These are phyloP conservation scores for Tillus elongatus DNA, from an alignment of 2,888 invertebrate genomes.

Conservation along the genomic window DNA sequence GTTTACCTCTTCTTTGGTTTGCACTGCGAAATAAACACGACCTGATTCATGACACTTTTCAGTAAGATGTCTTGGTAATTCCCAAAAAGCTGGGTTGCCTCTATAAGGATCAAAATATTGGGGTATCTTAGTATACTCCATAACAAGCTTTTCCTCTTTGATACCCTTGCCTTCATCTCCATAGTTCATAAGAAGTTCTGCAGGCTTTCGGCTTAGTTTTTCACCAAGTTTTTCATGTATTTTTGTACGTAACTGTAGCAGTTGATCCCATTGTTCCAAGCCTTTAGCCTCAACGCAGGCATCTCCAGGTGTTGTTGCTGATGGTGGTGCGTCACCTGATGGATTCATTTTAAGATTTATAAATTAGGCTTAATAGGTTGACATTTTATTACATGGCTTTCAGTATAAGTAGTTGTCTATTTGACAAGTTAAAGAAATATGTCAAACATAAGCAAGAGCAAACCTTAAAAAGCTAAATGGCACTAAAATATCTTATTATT, in stretches of 20 bases:
- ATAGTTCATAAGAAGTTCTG: constrained; percentile 30
- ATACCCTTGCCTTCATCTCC: constrained; percentile 26
- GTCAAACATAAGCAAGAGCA: too few relatives aligned
- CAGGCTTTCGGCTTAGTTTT: constrained; percentile 22
- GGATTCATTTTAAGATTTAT: too few relatives aligned
- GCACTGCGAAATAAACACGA: constrained; percentile 25
- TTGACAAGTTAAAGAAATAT: too few relatives aligned
- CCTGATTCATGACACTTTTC: constrained; percentile 12
- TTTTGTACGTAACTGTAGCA: constrained; percentile 29
- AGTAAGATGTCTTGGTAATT: constrained; percentile 27
- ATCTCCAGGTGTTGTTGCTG: too few relatives aligned
- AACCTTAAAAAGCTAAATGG: too few relatives aligned
- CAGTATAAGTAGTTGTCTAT: too few relatives aligned
- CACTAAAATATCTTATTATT: too few relatives aligned
- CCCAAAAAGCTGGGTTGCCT: constrained; percentile 37
- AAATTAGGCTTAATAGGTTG: too few relatives aligned
- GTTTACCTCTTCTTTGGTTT: constrained; percentile 27
- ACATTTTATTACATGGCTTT: too few relatives aligned
- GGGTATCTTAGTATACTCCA: constrained; percentile 31
- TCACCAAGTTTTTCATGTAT: constrained; percentile 24
- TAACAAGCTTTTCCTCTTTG: constrained; percentile 28
- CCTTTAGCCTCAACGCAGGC: constrained; percentile 23
- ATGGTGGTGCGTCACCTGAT: too few relatives aligned
- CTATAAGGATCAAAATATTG: constrained; percentile 31
- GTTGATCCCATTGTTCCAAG: constrained; percentile 32